Conservation (phyloP, 2,113 vertebrate genomes). For the Atrichornis clamosus region DNA sequence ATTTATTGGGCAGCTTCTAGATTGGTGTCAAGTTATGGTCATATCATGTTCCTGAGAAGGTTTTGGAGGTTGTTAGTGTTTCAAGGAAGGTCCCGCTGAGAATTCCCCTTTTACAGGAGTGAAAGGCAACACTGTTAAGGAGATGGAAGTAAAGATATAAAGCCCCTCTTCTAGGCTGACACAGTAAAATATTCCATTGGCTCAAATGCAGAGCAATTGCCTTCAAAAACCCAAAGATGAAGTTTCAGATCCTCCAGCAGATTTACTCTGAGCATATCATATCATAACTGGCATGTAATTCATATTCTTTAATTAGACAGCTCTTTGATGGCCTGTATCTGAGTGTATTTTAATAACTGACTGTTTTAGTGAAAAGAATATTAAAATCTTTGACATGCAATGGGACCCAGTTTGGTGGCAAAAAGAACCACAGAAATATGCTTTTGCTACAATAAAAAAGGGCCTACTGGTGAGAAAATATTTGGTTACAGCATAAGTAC, state of each 20-base stretch:
- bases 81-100: slow-evolving; percentile 50
- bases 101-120: slow-evolving; percentile 64
- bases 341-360: neutral
- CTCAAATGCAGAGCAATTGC: slow-evolving; percentile 9
- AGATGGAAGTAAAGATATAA: slow-evolving; percentile 37
- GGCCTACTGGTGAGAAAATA: neutral
- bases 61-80: slow-evolving; percentile 52
- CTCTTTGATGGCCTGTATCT: neutral
- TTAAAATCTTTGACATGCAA: slow-evolving; percentile 1
- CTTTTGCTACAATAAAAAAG: neutral
- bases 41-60: slow-evolving; percentile 60
- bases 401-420: neutral
- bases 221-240: neutral
- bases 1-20: slow-evolving; percentile 70
- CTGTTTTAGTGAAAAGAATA: slow-evolving; percentile 2
- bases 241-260: slow-evolving; percentile 1
- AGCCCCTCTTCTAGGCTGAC: slow-evolving; percentile 2
- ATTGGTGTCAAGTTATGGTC: slow-evolving; percentile 69
- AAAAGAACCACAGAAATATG: neutral
- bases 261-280: neutral
- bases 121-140: slow-evolving; percentile 53
- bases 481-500: neutral
- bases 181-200: slow-evolving; percentile 34
- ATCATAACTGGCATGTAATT: neutral
- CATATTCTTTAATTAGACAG: slow-evolving; percentile 11